Evolutionary conservation across 1,140 invertebrate species (phyloP).

Genomic region (Hycleus phaleratus): DNA sequence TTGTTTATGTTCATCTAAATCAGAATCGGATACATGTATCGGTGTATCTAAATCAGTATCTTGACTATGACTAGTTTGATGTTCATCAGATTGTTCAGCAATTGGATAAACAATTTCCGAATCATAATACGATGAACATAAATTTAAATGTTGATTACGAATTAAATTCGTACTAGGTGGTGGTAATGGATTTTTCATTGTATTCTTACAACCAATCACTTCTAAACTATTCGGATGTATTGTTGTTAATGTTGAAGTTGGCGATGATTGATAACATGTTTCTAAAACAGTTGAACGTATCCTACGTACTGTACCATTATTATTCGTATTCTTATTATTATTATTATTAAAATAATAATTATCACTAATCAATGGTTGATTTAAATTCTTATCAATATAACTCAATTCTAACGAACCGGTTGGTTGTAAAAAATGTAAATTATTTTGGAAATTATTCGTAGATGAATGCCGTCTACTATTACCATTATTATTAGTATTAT

Average conservation of each 20-base stretch:
- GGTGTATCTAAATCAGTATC: slow-evolving; percentile 52
- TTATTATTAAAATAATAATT: slow-evolving; percentile 35
- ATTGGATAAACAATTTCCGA: slow-evolving; percentile 59
- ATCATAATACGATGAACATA: slow-evolving; percentile 64
- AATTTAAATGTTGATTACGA: slow-evolving; percentile 56
- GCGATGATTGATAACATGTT: slow-evolving; percentile 53
- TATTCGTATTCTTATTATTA: neutral
- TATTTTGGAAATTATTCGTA: slow-evolving; percentile 50
- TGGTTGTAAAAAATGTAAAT: slow-evolving; percentile 44
- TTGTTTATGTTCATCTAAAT: slow-evolving; percentile 41
- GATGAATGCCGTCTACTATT: no score
- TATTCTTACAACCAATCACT: slow-evolving; percentile 54
- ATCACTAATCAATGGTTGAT: slow-evolving; percentile 33
- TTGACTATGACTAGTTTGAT: slow-evolving; percentile 59
- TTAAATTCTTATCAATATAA: slow-evolving; percentile 39
- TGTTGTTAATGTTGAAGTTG: slow-evolving; percentile 35
- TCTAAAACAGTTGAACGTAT: slow-evolving; percentile 60
- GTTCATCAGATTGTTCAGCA: slow-evolving; percentile 74
- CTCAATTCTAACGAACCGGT: slow-evolving; percentile 32
- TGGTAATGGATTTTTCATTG: slow-evolving; percentile 48
- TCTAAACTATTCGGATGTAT: slow-evolving; percentile 61
- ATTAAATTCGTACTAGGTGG: slow-evolving; percentile 55
- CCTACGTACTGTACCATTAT: slow-evolving; percentile 40
- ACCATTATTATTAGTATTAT: no score
- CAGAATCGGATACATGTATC: slow-evolving; percentile 35